Evolutionary conservation across 2,888 invertebrate species (phyloP), one percentile per base, ranked within the genome.

Genomic region (Leptinotarsa haldemani): DNA sequence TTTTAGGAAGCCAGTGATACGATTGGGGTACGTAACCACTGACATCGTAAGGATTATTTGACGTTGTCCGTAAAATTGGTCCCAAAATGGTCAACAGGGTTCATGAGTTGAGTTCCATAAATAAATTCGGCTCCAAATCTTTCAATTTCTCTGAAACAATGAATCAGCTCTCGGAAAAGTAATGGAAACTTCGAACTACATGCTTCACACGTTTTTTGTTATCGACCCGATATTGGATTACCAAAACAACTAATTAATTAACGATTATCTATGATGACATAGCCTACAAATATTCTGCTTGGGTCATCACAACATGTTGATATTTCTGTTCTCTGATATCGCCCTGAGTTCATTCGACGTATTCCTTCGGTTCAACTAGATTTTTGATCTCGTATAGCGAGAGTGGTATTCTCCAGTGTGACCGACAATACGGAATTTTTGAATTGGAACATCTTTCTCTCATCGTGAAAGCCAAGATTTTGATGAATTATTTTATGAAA

Each of bases 241-340:
- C 56, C 22, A 56, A 56, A 56, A 56, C 56, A 56, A 56, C 56
- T 56, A 56, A 56, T 56, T 56, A 56, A 20, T 52, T n/a, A 12
- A 56, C 22, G 22, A 56, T 56, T 56, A 56, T 56, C 56, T 56
- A 22, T 13, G 15, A 56, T 56, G 56, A 56, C 56, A 56, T 56
- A 56, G 56, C 56, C 22, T 56, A 56, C 56, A 56, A 56, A 56
- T 56, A 56, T 56, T 56, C 56, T 50, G 22, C 22, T 56, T 22
- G 56, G 56, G 56, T 56, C 56, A 56, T 12, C 56, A 56, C 13
- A 56, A 56, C 56, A 56, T 22, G 56, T 22, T 56, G 20, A 22
- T 56, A 56, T 22, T 13, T 56, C 56, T 56, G 56, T 56, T 56
- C 4, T 56, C 56, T 22, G 20, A 56, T 56, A 56, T 56, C 20